Evolutionary conservation across 2,888 invertebrate genomes (phyloP).

Genomic region (Thereva unica): DNA sequence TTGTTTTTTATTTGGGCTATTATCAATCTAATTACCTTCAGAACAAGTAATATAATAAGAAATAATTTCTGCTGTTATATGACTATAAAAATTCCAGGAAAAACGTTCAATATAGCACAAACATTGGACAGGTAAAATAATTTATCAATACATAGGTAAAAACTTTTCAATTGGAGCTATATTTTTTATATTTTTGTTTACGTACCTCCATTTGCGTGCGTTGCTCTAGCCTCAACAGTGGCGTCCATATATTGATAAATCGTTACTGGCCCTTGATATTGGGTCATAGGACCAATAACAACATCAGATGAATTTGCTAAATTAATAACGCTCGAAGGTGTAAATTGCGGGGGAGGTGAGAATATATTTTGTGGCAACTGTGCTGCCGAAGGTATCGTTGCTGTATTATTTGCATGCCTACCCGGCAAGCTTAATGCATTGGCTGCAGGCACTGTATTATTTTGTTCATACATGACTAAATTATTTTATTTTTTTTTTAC

Average conservation of each 20-base stretch:
- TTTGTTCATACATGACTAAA: no score
- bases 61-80: no score
- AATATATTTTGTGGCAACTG: conserved; percentile 49
- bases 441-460: conserved; percentile 44
- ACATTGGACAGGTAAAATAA: no score
- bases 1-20: no score
- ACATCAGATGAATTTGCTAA: conserved; percentile 61
- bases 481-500: no score
- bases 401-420: conserved; percentile 45
- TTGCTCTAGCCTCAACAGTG: conserved; percentile 52
- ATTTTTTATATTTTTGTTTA: conserved; percentile 10
- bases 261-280: conserved; percentile 61
- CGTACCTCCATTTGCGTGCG: conserved; percentile 53
- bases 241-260: conserved; percentile 60
- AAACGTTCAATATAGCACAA: no score
- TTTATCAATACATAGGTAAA: no score
- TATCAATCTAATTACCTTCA: no score
- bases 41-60: no score
- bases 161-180: no score
- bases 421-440: conserved; percentile 49
- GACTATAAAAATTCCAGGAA: no score
- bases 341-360: conserved; percentile 49
- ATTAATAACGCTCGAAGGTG: conserved; percentile 57
- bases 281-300: conserved; percentile 61
- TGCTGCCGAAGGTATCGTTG: conserved; percentile 45